Evolutionary conservation across 1,140 invertebrate genomes (phyloP).

Genomic region (Pararge aegeria): DNA sequence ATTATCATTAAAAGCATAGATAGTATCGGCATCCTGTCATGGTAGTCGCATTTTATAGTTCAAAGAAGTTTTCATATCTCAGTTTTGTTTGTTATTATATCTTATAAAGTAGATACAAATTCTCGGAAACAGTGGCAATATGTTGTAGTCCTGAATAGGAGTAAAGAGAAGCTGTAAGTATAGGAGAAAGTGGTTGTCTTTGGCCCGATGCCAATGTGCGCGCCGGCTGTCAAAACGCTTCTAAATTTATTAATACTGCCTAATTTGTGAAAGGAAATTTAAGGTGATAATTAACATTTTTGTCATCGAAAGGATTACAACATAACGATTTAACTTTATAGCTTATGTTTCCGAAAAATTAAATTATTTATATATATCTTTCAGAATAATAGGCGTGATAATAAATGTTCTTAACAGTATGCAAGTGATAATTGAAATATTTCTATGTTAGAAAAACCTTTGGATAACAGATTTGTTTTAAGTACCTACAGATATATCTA

Average conservation of each 20-base stretch:
- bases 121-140: slow-evolving; percentile 65
- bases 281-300: slow-evolving; percentile 68
- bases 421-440: neutral
- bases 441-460: neutral
- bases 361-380: slow-evolving; percentile 9
- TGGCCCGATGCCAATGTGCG: slow-evolving; percentile 52
- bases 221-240: slow-evolving; percentile 48
- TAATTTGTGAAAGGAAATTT: slow-evolving; percentile 67
- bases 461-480: neutral
- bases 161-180: slow-evolving; percentile 46
- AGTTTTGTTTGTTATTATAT: slow-evolving; percentile 36
- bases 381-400: neutral
- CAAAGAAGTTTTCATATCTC: slow-evolving; percentile 65
- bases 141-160: slow-evolving; percentile 39
- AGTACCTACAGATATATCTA: neutral
- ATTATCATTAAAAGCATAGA: too few species aligned
- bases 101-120: slow-evolving; percentile 59
- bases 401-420: neutral
- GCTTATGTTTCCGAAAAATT: slow-evolving; percentile 17
- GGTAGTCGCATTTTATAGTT: slow-evolving; percentile 50
- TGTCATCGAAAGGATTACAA: slow-evolving; percentile 57
- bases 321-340: slow-evolving; percentile 45
- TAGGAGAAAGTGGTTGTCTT: slow-evolving; percentile 56
- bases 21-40: too few species aligned
- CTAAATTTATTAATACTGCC: slow-evolving; percentile 65